Conservation (phyloP, 2,113 vertebrate genomes). For the Rhodinocichla rosea region DNA sequence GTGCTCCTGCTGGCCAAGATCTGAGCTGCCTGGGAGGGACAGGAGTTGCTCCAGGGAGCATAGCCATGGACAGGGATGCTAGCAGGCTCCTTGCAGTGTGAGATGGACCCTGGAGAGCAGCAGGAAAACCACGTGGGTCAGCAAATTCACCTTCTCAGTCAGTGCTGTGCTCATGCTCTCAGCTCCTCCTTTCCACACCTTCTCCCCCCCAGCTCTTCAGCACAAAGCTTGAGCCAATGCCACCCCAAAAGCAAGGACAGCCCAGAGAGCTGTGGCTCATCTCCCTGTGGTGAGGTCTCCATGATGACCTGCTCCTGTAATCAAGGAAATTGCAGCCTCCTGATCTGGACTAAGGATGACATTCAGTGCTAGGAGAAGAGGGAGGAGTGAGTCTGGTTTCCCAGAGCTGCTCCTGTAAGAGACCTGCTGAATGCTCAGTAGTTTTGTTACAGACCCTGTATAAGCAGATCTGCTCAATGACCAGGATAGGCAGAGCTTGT, state of each 20-base stretch:
- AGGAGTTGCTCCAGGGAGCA: neutral
- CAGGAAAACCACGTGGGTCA: neutral
- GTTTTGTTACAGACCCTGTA: neutral
- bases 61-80: neutral
- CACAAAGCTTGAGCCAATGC: neutral
- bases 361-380: neutral
- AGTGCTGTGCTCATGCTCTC: neutral
- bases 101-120: neutral
- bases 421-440: accelerated
- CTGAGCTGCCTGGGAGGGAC: neutral
- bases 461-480: neutral
- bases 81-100: neutral
- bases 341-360: neutral
- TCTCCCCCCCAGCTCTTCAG: neutral
- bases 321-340: neutral
- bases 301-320: neutral
- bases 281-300: neutral
- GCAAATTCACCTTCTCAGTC: neutral
- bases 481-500: neutral
- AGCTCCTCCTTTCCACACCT: neutral
- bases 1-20: neutral
- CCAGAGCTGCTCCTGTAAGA: neutral
- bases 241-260: neutral
- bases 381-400: neutral
- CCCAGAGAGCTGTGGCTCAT: neutral